Percentiles rank a stretch among this genome's conserved stretches.
phyloP scores from a whole-genome alignment of 2,113 vertebrate species.

The Tragelaphus buxtoni region DNA sequence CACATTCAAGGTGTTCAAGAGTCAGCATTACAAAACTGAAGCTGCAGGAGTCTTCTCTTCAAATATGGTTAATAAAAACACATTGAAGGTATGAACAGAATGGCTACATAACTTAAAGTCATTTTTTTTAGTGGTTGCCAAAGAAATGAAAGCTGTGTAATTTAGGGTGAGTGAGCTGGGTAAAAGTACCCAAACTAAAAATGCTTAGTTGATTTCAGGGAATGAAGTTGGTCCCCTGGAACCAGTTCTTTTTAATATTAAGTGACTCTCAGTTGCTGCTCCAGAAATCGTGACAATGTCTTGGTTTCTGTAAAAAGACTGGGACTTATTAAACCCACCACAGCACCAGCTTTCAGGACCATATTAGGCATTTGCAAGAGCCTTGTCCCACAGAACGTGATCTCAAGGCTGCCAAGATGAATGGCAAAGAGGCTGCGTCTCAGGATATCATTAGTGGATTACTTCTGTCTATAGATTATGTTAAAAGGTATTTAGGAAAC shows the following conservation, averaged over 20 bases:
- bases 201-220: slow-evolving; percentile 26
- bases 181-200: slow-evolving; percentile 27
- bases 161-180: slow-evolving; percentile 19
- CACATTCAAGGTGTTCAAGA: neutral
- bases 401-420: neutral
- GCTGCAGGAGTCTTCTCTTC: neutral
- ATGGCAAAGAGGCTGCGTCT: neutral
- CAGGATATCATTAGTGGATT: slow-evolving; percentile 39
- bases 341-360: slow-evolving; percentile 6
- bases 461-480: slow-evolving; percentile 49
- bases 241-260: slow-evolving; percentile 23
- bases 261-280: slow-evolving; percentile 27
- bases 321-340: slow-evolving; percentile 41
- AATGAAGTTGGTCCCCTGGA: neutral
- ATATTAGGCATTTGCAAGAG: slow-evolving; percentile 22
- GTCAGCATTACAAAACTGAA: neutral
- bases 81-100: neutral
- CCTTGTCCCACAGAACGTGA: neutral
- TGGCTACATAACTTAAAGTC: neutral
- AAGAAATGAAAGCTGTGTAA: slow-evolving; percentile 44
- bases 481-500: slow-evolving; percentile 50
- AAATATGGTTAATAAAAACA: neutral
- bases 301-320: slow-evolving; percentile 50
- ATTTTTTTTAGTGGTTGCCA: slow-evolving; percentile 1
- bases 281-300: slow-evolving; percentile 54